phyloP scores from a whole-genome alignment of 2,113 vertebrate species.

The Triplophysa dalaica region DNA sequence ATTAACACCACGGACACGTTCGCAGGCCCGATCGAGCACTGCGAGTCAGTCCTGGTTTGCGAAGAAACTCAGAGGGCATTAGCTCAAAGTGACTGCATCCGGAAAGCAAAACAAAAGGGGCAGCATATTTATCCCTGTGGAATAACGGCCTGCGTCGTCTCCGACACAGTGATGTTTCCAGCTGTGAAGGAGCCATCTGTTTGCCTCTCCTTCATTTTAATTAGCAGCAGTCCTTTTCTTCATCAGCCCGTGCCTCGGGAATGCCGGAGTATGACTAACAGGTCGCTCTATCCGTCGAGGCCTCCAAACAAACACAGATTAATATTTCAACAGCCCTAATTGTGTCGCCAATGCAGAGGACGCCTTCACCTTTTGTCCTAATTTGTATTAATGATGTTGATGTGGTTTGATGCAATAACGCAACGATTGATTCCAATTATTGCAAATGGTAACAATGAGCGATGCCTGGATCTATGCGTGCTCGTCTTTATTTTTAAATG shows the following conservation, averaged over 20 bases:
- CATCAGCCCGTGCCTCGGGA: slow-evolving; percentile 32
- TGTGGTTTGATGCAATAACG: slow-evolving; percentile 17
- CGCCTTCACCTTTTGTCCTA: slow-evolving; percentile 35
- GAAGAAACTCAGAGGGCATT: slow-evolving; percentile 34
- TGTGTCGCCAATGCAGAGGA: slow-evolving; percentile 48
- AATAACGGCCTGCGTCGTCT: slow-evolving; percentile 35
- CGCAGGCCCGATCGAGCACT: slow-evolving; percentile 11
- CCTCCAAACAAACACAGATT: slow-evolving; percentile 48
- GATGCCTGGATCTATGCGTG: background rate
- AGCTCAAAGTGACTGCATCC: slow-evolving; percentile 40
- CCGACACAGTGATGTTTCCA: slow-evolving; percentile 67
- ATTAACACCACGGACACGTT: slow-evolving; percentile 35
- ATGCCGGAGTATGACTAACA: slow-evolving; percentile 51
- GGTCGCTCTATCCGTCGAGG: slow-evolving; percentile 35
- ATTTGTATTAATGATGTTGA: slow-evolving; percentile 41
- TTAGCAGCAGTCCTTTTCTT: slow-evolving; percentile 56
- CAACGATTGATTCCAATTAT: slow-evolving; percentile 15
- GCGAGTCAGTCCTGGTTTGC: background rate
- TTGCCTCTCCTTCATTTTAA: slow-evolving; percentile 72
- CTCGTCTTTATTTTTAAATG: background rate
- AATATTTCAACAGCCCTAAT: slow-evolving; percentile 51
- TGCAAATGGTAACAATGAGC: background rate
- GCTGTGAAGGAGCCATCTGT: slow-evolving; percentile 76
- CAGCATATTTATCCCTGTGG: slow-evolving; percentile 71
- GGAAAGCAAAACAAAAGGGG: slow-evolving; percentile 61